These are phyloP conservation scores for Larimichthys polyactis DNA, from an alignment of 2,113 vertebrate species.

Conservation along the genomic window DNA sequence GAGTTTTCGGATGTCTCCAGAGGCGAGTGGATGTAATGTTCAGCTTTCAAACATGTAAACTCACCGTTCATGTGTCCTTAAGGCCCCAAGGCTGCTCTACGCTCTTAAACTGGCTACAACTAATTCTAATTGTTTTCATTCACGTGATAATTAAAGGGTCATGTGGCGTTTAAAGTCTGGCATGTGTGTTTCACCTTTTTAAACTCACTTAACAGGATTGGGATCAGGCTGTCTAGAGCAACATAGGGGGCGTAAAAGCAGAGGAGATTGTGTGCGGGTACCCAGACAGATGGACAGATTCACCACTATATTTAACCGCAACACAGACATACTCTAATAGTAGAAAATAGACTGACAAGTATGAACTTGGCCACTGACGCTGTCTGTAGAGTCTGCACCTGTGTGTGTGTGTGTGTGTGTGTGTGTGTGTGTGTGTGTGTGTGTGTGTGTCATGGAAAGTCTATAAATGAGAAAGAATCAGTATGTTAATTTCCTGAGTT, in stretches of 20 bases:
- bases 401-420: not conserved
- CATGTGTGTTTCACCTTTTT: constrained; percentile 25
- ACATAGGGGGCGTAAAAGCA: constrained; percentile 22
- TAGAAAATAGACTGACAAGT: constrained; percentile 78
- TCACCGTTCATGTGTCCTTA: not conserved
- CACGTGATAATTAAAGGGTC: constrained; percentile 11
- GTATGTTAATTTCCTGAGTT: constrained; percentile 12
- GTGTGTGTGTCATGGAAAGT: constrained; percentile 17
- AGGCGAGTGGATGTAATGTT: not conserved
- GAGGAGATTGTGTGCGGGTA: constrained; percentile 46
- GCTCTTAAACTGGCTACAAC: not conserved
- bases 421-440: constrained; percentile 22
- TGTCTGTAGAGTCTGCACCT: constrained; percentile 57
- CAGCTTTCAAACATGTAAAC: constrained; percentile 7
- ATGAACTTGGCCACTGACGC: constrained; percentile 64
- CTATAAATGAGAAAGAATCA: constrained; percentile 27
- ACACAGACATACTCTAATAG: constrained; percentile 65
- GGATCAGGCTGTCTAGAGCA: not conserved
- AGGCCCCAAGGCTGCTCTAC: not conserved
- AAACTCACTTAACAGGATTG: constrained; percentile 19
- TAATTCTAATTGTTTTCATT: constrained; percentile 1
- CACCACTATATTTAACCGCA: constrained; percentile 80
- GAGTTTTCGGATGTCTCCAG: not conserved
- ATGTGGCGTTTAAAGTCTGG: constrained; percentile 6
- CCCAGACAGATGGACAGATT: constrained; percentile 74